These are phyloP conservation scores for Neopelma chrysocephalum DNA, from an alignment of 2,797 vertebrate species.

Conservation along the genomic window DNA sequence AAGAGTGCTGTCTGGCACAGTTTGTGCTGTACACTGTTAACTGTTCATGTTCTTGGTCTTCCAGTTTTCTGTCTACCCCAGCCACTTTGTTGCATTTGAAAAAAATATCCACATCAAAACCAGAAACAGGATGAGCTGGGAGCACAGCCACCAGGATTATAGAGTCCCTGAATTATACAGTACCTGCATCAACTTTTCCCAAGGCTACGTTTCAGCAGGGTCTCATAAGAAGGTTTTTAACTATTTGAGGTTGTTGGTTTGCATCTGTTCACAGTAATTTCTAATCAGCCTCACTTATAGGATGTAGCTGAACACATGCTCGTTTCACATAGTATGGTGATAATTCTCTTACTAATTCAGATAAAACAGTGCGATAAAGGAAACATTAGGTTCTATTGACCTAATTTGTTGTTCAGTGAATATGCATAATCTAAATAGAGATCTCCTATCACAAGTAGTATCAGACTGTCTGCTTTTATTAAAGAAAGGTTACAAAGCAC, in stretches of 20 bases:
- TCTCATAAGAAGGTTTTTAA: not conserved
- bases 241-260: not conserved
- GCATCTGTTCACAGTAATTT: not conserved
- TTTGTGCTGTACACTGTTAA: not conserved
- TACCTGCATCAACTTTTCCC: not conserved
- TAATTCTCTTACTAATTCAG: conserved; percentile 38
- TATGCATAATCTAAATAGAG: conserved; percentile 15
- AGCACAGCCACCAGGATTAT: not conserved
- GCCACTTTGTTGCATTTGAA: not conserved
- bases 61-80: not conserved
- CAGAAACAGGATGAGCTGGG: not conserved
- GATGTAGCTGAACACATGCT: not conserved
- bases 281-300: not conserved
- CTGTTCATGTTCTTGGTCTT: not conserved
- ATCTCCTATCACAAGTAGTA: not conserved
- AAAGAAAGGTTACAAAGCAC: conserved; percentile 10
- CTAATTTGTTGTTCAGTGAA: conserved; percentile 39
- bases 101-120: not conserved
- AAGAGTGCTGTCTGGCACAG: not conserved
- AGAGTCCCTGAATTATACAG: not conserved
- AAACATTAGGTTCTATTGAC: not conserved
- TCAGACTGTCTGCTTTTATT: conserved; percentile 20
- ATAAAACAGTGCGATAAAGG: conserved; percentile 30
- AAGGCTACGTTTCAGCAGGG: not conserved
- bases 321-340: not conserved